Evolutionary conservation across 2,888 invertebrate species (phyloP).

Genomic region (Pardosa pseudoannulata): DNA sequence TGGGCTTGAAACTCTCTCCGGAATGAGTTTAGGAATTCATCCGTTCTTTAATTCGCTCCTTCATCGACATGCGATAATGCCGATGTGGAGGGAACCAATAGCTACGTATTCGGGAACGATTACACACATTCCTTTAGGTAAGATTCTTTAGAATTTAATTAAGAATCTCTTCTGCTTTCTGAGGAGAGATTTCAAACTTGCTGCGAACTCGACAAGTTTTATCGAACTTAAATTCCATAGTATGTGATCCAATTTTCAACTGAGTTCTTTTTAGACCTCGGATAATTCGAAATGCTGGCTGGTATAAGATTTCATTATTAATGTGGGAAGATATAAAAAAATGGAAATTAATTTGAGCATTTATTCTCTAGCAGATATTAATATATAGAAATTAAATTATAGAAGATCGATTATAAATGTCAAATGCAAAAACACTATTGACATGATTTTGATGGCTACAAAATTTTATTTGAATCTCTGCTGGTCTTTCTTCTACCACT

Average conservation of each 20-base stretch:
- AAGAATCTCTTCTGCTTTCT: neutral
- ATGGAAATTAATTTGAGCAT: no score
- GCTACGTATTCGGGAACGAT: neutral
- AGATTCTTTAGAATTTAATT: slow-evolving; percentile 8
- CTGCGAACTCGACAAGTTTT: neutral
- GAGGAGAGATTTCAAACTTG: neutral
- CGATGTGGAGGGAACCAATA: neutral
- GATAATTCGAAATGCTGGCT: no score
- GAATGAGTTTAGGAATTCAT: neutral
- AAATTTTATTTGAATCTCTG: no score
- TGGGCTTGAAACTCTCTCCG: neutral
- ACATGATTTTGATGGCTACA: no score
- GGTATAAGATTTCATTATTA: no score
- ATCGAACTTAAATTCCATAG: neutral
- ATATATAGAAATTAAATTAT: no score
- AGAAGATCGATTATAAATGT: no score
- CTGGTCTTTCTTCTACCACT: no score
- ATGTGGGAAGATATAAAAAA: no score
- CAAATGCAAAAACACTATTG: no score
- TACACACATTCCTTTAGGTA: neutral
- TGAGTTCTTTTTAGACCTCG: neutral
- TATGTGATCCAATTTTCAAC: neutral
- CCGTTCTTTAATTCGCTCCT: neutral
- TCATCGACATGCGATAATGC: neutral
- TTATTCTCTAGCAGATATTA: no score